Base-by-base conservation (phyloP, 2,797 vertebrate species). In the Peromyscus attwateri region DNA sequence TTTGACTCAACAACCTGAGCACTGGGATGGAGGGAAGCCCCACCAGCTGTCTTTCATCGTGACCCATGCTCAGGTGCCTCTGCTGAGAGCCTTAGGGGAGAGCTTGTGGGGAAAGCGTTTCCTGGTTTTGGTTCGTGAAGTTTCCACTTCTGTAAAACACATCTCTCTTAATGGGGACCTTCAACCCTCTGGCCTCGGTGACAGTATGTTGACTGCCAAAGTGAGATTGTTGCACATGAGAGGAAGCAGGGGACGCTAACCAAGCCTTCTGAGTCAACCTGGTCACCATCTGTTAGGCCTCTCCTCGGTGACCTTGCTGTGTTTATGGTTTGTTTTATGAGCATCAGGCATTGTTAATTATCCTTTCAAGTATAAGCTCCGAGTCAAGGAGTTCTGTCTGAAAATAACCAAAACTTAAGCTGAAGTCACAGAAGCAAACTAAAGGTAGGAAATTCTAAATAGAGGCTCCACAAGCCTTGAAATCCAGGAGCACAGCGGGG, bases 381-480 rank as follows among this genome's bases (percentile, higher is more conserved):
- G 21, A 95, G 76, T 89, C 46, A 88, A 75, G 13, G 60, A 81
- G 82, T 88, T 91, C 49, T 87, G 29, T 27, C 37, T 91, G 62
- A 92, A 97, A 97, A 95, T 70, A 92, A 94, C 23, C 40, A 34
- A 95, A 90, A 83, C 52, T 87, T 92, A 64, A 96, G 34, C 31
- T 73, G 52, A 76, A 76, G 21, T 34, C 43, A 55, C 90, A 88
- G 49, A 34, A 49, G 76, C 64, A 60, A 96, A 29, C 73, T 1
- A 2, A 11, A 17, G 21, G 23, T 75, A 43, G 19, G 49, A 31
- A 73, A 52, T 70, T n/a, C 66, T 77, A 80, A 75, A 76, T 60
- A 62, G 71, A 87, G 70, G 19, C 31, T 57, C 43, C 23, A 13
- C 25, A 70, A 23, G 17, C 71, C 37, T 71, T 16, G 25, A 62